Percentiles rank a stretch among this genome's conserved stretches.
Conservation (phyloP, 2,113 vertebrate species). For the Spilogale gracilis region DNA sequence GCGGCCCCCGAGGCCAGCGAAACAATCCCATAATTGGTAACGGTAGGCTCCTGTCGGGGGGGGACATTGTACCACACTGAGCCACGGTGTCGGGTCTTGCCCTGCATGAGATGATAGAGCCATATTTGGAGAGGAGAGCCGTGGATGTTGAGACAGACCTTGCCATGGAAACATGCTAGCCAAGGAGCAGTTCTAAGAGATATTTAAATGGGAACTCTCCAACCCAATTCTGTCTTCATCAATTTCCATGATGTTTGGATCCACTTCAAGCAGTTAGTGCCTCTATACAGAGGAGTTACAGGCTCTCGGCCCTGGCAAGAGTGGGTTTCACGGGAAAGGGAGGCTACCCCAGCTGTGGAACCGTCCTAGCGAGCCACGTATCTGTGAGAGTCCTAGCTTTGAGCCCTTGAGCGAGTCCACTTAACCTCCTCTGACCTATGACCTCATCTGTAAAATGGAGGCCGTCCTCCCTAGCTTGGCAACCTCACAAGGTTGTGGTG, state of each 20-base stretch:
- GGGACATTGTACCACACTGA: not conserved
- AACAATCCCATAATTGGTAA: constrained; percentile 39
- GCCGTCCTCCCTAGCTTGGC: not conserved
- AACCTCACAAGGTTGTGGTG: not conserved
- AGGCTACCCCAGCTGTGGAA: not conserved
- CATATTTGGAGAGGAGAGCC: constrained; percentile 19
- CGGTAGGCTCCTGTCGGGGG: not conserved
- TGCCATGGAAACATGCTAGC: not conserved
- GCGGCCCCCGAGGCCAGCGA: not conserved
- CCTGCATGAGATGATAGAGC: not conserved
- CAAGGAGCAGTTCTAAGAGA: not conserved
- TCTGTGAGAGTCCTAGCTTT: not conserved
- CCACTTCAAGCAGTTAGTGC: not conserved
- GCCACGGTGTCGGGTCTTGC: not conserved
- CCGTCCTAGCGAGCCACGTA: rapidly evolving
- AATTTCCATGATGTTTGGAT: not conserved
- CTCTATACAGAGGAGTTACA: rapidly evolving
- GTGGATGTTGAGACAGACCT: not conserved
- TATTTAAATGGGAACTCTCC: not conserved
- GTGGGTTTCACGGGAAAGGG: not conserved
- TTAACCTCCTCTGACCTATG: not conserved
- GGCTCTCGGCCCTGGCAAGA: not conserved
- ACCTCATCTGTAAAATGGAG: constrained; percentile 22
- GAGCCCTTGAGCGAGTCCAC: constrained; percentile 1
- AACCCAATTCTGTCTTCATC: not conserved